Base-by-base conservation (phyloP, 2,888 invertebrate species). In the Dromius quadrimaculatus region DNA sequence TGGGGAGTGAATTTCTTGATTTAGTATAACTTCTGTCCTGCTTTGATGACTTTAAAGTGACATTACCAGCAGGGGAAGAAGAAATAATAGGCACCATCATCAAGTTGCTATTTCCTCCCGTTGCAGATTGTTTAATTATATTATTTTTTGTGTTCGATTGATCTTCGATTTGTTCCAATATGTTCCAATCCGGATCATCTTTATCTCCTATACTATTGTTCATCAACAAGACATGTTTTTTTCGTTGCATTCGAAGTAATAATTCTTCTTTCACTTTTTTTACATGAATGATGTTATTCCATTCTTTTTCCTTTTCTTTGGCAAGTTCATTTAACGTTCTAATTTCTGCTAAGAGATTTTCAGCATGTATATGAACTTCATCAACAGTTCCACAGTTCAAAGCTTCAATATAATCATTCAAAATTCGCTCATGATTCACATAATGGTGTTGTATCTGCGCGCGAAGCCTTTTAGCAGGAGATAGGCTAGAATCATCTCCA, bases 261-360 rank as follows among this genome's bases (percentile, higher is more conserved):
- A 93, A 87, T 78, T 94, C 94, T 78, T 94, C 93, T 83, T 95
- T 94, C 2, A 94, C 86, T 80, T 93, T 93, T 79, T 92, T 92
- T 74, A 93, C 83, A 77, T 92, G 90, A 9, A 94, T 81, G 64
- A 95, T 89, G 71, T 92, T 90, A 79, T 94, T 93, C 92, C 93
- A 93, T 81, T 95, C 94, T 76, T 89, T 87, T 83, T 95, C 95
- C 80, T 94, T 94, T 77, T 90, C 89, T 76, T 88, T 87, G 0
- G 93, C 90, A 61, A 93, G 83, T 76, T 90, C 91, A 73, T 90
- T 86, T 71, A 94, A 82, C 0, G 90, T 89, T 76, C 90, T 86
- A 72, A 92, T 88, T 79, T 91, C 90, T 0, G 86, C 82, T 1
- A 88, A 82, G 3, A 91, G 83, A 76, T 89, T 89, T 76, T 89